phyloP scores from a whole-genome alignment of 2,888 invertebrate species.

The Myopa tessellatipennis region DNA sequence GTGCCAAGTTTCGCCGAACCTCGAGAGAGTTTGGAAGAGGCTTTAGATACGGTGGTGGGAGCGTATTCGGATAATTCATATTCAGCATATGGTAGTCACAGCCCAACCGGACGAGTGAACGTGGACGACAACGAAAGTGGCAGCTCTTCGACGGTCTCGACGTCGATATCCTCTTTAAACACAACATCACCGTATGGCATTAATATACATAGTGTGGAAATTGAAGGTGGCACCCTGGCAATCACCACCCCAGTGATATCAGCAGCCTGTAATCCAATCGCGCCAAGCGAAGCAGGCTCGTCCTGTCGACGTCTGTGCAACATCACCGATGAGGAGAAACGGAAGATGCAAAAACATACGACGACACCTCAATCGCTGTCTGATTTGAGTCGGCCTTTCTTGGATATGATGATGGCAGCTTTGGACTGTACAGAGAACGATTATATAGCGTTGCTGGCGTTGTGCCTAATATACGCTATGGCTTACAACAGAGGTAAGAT shows the following conservation, averaged over 20 bases:
- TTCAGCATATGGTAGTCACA: constrained; percentile 35
- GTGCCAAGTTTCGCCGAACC: constrained; percentile 78
- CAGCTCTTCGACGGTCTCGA: constrained; percentile 22
- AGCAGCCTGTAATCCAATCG: neutral
- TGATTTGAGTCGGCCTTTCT: constrained; percentile 73
- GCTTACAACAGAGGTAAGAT: constrained; percentile 88
- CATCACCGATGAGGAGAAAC: constrained; percentile 94
- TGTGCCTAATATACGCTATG: constrained; percentile 93
- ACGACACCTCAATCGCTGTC: constrained; percentile 54
- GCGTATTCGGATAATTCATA: constrained; percentile 45
- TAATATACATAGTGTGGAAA: constrained; percentile 47
- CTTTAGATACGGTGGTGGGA: constrained; percentile 71
- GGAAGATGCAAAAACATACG: constrained; percentile 69
- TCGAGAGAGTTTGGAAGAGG: constrained; percentile 80
- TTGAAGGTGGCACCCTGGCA: constrained; percentile 38
- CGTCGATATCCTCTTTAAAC: constrained; percentile 45
- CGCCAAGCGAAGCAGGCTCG: neutral
- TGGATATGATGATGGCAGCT: constrained; percentile 88
- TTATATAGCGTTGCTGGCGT: constrained; percentile 92
- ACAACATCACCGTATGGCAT: constrained; percentile 42
- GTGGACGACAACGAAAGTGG: constrained; percentile 52
- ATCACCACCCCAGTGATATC: constrained; percentile 28
- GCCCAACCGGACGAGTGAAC: constrained; percentile 48
- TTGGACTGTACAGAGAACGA: constrained; percentile 93
- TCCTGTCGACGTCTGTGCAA: constrained; percentile 69